Conservation (phyloP, 2,888 invertebrate genomes). For the Cryptocephalus primarius region DNA sequence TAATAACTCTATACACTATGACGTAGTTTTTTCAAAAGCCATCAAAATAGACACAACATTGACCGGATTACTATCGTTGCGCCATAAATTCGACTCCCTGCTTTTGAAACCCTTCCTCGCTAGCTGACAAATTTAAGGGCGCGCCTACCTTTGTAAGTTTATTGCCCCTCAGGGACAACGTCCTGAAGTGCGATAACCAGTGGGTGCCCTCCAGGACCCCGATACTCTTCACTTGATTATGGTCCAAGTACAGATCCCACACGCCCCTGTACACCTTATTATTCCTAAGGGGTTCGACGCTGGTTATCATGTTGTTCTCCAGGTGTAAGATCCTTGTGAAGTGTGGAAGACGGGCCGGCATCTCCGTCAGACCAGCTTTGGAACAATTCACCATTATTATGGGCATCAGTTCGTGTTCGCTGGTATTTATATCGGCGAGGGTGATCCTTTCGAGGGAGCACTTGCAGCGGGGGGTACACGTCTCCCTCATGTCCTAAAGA, state of each 20-base stretch:
- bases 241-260: constrained; percentile 64
- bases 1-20: too few species aligned
- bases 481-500: constrained; percentile 27
- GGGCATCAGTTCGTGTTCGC: constrained; percentile 32
- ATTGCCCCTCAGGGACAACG: constrained; percentile 68
- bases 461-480: constrained; percentile 50
- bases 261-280: constrained; percentile 56
- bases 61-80: too few species aligned
- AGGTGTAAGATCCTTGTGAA: constrained; percentile 55
- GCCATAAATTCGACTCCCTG: too few species aligned
- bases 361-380: constrained; percentile 40
- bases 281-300: constrained; percentile 49
- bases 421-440: constrained; percentile 32
- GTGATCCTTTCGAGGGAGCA: constrained; percentile 57
- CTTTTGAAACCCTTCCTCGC: too few species aligned
- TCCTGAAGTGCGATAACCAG: constrained; percentile 67
- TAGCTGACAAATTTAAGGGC: too few species aligned
- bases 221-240: constrained; percentile 58
- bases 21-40: too few species aligned
- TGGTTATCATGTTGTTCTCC: constrained; percentile 51
- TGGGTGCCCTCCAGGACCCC: constrained; percentile 63
- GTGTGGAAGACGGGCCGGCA: constrained; percentile 52
- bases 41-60: too few species aligned
- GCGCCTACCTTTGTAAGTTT: constrained; percentile 60
- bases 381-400: constrained; percentile 62